Base-by-base conservation (phyloP, 2,797 vertebrate genomes). In the Lepidocolaptes lacrymiger region DNA sequence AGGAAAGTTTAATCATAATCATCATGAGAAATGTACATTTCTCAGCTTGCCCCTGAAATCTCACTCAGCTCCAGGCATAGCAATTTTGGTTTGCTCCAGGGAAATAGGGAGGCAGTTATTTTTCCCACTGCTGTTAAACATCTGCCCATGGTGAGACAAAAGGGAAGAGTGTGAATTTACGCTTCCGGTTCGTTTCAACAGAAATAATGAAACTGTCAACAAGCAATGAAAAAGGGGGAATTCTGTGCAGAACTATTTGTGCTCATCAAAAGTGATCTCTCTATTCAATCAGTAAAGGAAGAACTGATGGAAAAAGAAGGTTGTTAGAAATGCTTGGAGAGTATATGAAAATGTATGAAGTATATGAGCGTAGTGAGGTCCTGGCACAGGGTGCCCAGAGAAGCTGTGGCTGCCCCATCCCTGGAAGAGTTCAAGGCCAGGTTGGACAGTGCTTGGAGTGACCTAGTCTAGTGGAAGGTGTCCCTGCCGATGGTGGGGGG, bases 371-470 rank as follows among this genome's bases (percentile, higher is more conserved):
- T 72, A 10, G 3, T 0, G 10, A 36, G 18, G 15, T 1, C 5
- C 26, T 21, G 22, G 46, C 18, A 66, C 18, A 78, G 26, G 26
- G 0, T 39, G 3, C 10, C 18, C 59, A 72, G 30, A 20, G 26
- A 41, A 66, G 30, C 20, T 76, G 20, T 39, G 43, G 11, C 27
- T 76, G 23, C 6, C 9, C 49, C 16, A 36, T 27, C 26, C 37
- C 15, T 78, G 80, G 12, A 59, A 12, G 4, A 41, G 21, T 41
- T 0, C 58, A 5, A 64, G 21, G 8, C 6, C 28, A 52, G 14
- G 4, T 0, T 58, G 43, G 24, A 44, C 0, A 0, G 12, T 4
- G 17, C 2, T 44, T 23, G 9, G 18, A 78, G 7, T 17, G 64
- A 1, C 10, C 8, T 28, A 39, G 26, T 7, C 7, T 5, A 12